A percentile compares a stretch with the other conserved stretches of the same genome.
Conservation (phyloP, 1,140 invertebrate genomes). For the Globodera ellingtonae region DNA sequence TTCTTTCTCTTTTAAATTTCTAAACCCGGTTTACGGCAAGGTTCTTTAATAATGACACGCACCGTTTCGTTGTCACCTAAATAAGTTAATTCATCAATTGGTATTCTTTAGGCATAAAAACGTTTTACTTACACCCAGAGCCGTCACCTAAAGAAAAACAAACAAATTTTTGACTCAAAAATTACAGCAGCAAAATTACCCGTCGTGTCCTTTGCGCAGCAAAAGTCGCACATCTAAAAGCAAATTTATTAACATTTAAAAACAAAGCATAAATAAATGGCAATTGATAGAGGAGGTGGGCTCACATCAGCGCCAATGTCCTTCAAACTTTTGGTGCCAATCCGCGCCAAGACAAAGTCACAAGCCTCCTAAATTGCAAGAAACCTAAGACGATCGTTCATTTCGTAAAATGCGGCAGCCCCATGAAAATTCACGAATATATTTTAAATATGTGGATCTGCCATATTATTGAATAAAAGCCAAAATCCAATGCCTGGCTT, state of each 20-base stretch:
- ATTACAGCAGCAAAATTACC: slow-evolving; percentile 3
- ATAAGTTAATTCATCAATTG: not conserved
- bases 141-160: slow-evolving; percentile 21
- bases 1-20: no score
- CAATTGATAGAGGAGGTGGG: no score
- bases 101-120: not conserved
- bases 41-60: not conserved
- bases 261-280: not conserved
- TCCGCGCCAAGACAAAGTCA: slow-evolving; percentile 30
- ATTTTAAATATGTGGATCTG: no score
- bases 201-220: slow-evolving; percentile 34
- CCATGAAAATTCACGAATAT: no score
- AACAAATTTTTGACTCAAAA: not conserved
- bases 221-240: slow-evolving; percentile 39
- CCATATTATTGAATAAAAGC: not conserved
- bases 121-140: slow-evolving; percentile 20
- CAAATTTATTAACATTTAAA: not conserved
- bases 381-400: no score
- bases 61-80: slow-evolving; percentile 32
- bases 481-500: slow-evolving; percentile 27
- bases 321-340: slow-evolving; percentile 21
- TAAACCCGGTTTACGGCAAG: no score
- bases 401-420: no score
- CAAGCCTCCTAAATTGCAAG: not conserved
- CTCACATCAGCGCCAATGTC: slow-evolving; percentile 32